Percentiles rank a stretch among this genome's conserved stretches.
These are phyloP conservation scores for Periophthalmus magnuspinnatus DNA, from an alignment of 2,797 vertebrate species.

Conservation along the genomic window DNA sequence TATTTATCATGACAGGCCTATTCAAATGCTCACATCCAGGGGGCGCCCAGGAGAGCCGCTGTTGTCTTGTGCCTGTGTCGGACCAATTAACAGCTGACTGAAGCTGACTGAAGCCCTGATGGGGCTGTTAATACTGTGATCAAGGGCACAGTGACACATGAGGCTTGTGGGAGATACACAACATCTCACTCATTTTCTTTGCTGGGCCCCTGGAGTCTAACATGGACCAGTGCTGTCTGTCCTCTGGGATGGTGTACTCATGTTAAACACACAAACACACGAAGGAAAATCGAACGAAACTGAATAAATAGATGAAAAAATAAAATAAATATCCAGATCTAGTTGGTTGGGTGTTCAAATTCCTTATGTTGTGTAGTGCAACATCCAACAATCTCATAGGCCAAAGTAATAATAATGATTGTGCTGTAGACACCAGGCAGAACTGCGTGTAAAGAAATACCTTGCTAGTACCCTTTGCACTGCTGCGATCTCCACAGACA, in stretches of 20 bases:
- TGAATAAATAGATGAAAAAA: not conserved
- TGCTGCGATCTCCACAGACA: slow-evolving; percentile 4
- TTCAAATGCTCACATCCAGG: slow-evolving; percentile 30
- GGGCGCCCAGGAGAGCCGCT: slow-evolving; percentile 31
- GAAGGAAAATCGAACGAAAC: not conserved
- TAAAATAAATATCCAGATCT: too few relatives aligned
- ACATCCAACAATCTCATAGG: too few relatives aligned
- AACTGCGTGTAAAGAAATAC: too few relatives aligned
- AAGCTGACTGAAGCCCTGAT: slow-evolving; percentile 45
- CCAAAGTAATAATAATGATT: too few relatives aligned
- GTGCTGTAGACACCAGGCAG: too few relatives aligned
- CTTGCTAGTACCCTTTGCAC: too few relatives aligned
- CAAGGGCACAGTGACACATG: slow-evolving; percentile 46
- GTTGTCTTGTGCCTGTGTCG: slow-evolving; percentile 35
- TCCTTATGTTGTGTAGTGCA: too few relatives aligned
- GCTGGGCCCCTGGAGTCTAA: not conserved
- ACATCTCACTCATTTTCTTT: slow-evolving; percentile 12
- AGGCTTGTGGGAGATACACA: slow-evolving; percentile 17
- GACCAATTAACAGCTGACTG: slow-evolving; percentile 41
- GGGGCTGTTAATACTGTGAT: slow-evolving; percentile 39
- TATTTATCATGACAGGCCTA: too few relatives aligned
- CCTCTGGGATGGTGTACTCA: not conserved
- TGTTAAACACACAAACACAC: not conserved
- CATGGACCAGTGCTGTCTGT: slow-evolving; percentile 16
- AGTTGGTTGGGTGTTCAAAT: too few relatives aligned